These are phyloP conservation scores for Pleuronectes platessa DNA, from an alignment of 2,113 vertebrate genomes.

Conservation along the genomic window DNA sequence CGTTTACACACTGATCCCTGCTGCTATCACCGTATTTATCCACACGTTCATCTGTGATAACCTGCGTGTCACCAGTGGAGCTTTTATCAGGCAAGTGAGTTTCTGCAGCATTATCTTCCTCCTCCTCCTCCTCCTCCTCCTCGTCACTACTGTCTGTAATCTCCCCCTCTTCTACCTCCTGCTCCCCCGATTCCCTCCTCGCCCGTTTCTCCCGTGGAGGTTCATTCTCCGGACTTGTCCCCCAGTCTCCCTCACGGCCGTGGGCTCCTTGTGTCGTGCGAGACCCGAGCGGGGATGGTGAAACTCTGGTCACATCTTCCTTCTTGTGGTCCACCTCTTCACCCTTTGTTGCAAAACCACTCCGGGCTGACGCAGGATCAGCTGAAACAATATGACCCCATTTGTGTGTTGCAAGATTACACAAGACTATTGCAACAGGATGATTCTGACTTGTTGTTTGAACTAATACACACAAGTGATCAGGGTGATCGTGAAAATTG, in stretches of 20 bases:
- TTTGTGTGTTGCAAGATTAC: conserved; percentile 5
- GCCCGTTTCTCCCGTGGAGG: conserved; percentile 54
- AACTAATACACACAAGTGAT: conserved; percentile 6
- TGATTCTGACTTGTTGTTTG: background rate
- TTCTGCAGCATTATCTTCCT: background rate
- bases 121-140: conserved; percentile 40
- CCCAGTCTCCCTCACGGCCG: conserved; percentile 22
- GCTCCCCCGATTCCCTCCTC: conserved; percentile 39
- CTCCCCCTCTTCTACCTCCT: conserved; percentile 79
- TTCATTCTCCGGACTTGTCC: conserved; percentile 31
- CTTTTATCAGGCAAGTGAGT: background rate
- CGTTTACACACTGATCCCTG: background rate
- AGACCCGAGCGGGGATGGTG: background rate
- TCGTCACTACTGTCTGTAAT: conserved; percentile 69
- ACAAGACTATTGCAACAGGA: conserved; percentile 1
- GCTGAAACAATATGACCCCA: conserved; percentile 64
- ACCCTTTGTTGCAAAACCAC: conserved; percentile 20
- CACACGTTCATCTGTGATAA: conserved; percentile 16
- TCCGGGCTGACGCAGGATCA: conserved; percentile 39
- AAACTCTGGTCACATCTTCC: conserved; percentile 11
- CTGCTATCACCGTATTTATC: conserved; percentile 23
- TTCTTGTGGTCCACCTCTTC: conserved; percentile 1
- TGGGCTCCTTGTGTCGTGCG: background rate
- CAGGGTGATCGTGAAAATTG: background rate
- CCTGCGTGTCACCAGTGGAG: background rate